These are phyloP conservation scores for Hedychridium roseum DNA, from an alignment of 2,888 invertebrate species.

Conservation along the genomic window DNA sequence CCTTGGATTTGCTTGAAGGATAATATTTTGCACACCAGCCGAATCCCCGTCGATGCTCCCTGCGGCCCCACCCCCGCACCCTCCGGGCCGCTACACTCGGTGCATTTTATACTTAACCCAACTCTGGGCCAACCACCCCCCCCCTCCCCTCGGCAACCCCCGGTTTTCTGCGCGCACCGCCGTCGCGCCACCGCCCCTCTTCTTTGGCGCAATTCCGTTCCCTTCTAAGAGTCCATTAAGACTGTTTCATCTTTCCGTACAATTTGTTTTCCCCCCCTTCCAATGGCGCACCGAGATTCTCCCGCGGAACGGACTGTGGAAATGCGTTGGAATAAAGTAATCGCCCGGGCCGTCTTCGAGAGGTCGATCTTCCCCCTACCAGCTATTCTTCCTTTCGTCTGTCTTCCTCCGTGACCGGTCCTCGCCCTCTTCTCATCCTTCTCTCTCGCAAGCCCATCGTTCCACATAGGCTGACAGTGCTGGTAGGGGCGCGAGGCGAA, in stretches of 20 bases:
- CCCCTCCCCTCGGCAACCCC: too few relatives aligned
- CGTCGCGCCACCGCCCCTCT: slow-evolving; percentile 8
- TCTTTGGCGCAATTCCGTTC: slow-evolving; percentile 27
- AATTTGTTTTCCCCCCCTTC: slow-evolving; percentile 42
- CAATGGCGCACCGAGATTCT: slow-evolving; percentile 24
- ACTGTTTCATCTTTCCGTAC: slow-evolving; percentile 41
- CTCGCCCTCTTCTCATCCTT: slow-evolving; percentile 2
- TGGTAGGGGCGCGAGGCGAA: slow-evolving; percentile 2
- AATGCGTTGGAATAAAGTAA: slow-evolving; percentile 30
- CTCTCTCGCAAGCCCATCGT: slow-evolving; percentile 1
- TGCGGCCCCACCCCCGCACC: too few relatives aligned
- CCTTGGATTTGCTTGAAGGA: slow-evolving; percentile 27
- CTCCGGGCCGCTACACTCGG: too few relatives aligned
- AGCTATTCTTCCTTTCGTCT: neutral
- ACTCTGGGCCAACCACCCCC: too few relatives aligned
- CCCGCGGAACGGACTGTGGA: slow-evolving; percentile 20
- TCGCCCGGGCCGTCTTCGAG: slow-evolving; percentile 16
- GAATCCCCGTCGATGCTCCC: slow-evolving; percentile 7
- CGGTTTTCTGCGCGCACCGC: too few relatives aligned
- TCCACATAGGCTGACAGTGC: slow-evolving; percentile 4
- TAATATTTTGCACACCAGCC: slow-evolving; percentile 43
- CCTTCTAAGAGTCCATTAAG: slow-evolving; percentile 42
- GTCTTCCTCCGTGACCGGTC: too few relatives aligned
- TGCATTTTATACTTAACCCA: slow-evolving; percentile 24
- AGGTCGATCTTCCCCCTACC: slow-evolving; percentile 2